Evolutionary conservation across 2,888 invertebrate species (phyloP), one percentile per base, ranked within the genome.

Genomic region (Acutogordius australiensis): DNA sequence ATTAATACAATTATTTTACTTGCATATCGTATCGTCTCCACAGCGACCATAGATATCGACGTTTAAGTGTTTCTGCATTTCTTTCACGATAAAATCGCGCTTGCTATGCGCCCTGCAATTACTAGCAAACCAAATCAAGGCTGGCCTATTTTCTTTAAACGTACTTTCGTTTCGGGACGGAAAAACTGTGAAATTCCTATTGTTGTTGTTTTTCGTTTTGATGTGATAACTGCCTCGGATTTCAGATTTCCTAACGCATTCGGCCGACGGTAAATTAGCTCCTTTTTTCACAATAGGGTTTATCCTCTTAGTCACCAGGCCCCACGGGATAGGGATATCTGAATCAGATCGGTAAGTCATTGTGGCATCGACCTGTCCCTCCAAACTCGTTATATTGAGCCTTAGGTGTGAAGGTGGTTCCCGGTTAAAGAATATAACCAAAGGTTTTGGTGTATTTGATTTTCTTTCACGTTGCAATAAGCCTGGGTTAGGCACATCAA

Each of bases 261-360:
- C 37, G 18, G 8, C 18, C 8, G 18, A 37, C 8, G 8, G 8
- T 37, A 37, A 13, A 37, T 37, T 37, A 13, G 8, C 8, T 13
- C 18, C 8, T 37, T 37, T 18, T 37, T 13, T 13, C 8, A 13
- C 18, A 37, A 18, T 37, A 13, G 18, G 18, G 18, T 8, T 13
- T 37, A 18, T 13, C 18, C 18, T 37, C 18, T 37, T 37, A 18
- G 37, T 37, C 8, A 18, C 18, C 18, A 37, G 18, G 8, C 51
- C 51, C 51, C 51, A 51, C 13, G 51, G 51, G 23, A 51, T 51
- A 21, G 8, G 51, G 23, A 51, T 23, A 23, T 51, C 51, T 8
- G 51, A 51, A 51, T 51, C 51, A 13, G 4, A n/a, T 51, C 51
- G 8, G 23, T 51, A 51, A n/a, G 51, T n/a, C 51, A 51, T 51